Conservation (phyloP, 2,888 invertebrate genomes). For the Patella ulyssiponensis region DNA sequence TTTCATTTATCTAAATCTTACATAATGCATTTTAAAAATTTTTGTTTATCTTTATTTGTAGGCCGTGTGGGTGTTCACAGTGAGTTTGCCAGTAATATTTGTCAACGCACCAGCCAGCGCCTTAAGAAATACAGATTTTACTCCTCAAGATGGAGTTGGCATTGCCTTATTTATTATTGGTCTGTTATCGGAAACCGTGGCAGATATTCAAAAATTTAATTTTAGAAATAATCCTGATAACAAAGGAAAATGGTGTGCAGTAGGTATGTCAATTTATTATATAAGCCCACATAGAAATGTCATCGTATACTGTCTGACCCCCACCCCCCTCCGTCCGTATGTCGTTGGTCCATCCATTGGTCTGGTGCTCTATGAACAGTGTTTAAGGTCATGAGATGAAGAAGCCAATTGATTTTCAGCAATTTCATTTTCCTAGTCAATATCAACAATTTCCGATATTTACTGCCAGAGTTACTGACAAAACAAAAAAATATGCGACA, state of each 20-base stretch:
- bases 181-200: slow-evolving; percentile 88
- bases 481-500: no score
- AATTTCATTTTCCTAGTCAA: no score
- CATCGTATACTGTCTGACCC: no score
- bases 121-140: slow-evolving; percentile 34
- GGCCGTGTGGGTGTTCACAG: slow-evolving; percentile 88
- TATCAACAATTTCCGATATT: no score
- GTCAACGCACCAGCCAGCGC: slow-evolving; percentile 73
- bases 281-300: slow-evolving; percentile 11
- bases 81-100: slow-evolving; percentile 92
- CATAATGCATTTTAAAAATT: no score
- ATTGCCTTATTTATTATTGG: slow-evolving; percentile 89
- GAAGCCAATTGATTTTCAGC: no score
- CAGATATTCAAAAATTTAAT: slow-evolving; percentile 92
- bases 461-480: no score
- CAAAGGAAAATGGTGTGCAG: slow-evolving; percentile 93
- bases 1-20: no score
- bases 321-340: no score
- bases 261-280: slow-evolving; percentile 76
- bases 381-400: no score
- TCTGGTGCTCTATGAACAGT: no score
- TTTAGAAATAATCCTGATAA: slow-evolving; percentile 91
- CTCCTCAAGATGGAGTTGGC: slow-evolving; percentile 89
- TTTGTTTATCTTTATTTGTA: slow-evolving; percentile 35
- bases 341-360: no score